These are phyloP conservation scores for Myopa testacea DNA, from an alignment of 2,888 invertebrate genomes.

Conservation along the genomic window DNA sequence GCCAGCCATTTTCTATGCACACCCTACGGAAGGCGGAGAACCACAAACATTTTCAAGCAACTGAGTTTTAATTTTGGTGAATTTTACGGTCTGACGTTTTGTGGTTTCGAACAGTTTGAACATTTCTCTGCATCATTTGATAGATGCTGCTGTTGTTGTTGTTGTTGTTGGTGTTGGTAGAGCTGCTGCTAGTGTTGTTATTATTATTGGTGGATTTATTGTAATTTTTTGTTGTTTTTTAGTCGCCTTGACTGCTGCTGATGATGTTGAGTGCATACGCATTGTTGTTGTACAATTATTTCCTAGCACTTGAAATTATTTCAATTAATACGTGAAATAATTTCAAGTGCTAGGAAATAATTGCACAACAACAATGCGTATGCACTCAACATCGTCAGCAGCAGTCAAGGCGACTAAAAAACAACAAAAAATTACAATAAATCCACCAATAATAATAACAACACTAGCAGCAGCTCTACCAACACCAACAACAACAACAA, in stretches of 20 bases:
- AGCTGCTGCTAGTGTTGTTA: too few species aligned
- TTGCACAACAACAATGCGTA: constrained; percentile 14
- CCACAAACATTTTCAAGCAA: background rate
- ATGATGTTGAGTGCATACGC: background rate
- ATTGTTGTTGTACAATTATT: constrained; percentile 22
- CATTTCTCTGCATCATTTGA: too few species aligned
- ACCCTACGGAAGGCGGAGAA: background rate
- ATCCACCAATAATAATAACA: too few species aligned
- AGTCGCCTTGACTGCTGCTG: background rate
- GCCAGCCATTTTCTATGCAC: background rate
- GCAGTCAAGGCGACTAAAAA: too few species aligned
- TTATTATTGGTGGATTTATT: too few species aligned
- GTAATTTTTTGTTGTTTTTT: background rate
- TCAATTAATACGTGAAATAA: constrained; percentile 12
- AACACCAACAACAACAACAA: too few species aligned
- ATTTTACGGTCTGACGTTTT: background rate
- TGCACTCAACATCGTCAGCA: background rate
- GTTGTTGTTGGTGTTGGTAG: too few species aligned
- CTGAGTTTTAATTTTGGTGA: constrained; percentile 17
- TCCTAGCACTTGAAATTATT: constrained; percentile 2
- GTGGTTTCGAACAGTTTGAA: background rate
- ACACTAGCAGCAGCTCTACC: too few species aligned
- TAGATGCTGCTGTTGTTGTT: too few species aligned
- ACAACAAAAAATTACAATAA: too few species aligned
- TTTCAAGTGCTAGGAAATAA: constrained; percentile 8